Conservation (phyloP, 2,888 invertebrate genomes). For the Drosophila phalerata region DNA sequence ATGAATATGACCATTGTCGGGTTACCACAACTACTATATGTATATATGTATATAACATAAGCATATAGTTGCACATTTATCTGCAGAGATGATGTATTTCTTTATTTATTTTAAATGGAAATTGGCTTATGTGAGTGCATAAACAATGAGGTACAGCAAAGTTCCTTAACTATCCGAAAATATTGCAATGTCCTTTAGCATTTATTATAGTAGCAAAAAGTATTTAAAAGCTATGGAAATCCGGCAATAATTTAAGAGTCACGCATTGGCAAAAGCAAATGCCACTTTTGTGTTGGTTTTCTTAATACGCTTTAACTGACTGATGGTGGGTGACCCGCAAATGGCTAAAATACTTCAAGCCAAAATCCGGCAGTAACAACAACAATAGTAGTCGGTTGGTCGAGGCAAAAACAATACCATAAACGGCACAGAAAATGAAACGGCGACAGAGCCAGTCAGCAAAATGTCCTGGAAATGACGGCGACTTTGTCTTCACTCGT, state of each 20-base stretch:
- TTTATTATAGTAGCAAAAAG: constrained; percentile 5
- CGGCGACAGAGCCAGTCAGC: constrained; percentile 42
- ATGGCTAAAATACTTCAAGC: constrained; percentile 75
- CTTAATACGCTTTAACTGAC: constrained; percentile 31
- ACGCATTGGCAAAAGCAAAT: constrained; percentile 13
- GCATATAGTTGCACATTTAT: too few relatives aligned
- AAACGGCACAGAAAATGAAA: constrained; percentile 70
- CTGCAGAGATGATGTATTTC: too few relatives aligned
- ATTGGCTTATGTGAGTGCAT: constrained; percentile 1
- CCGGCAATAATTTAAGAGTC: constrained; percentile 6
- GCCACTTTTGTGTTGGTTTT: constrained; percentile 17
- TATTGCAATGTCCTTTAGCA: constrained; percentile 10
- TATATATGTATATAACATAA: too few relatives aligned
- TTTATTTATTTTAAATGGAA: neutral
- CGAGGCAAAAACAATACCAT: constrained; percentile 57
- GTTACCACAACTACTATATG: too few relatives aligned
- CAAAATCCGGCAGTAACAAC: constrained; percentile 47
- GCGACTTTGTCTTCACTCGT: constrained; percentile 60
- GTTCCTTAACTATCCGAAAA: neutral
- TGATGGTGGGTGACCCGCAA: constrained; percentile 72
- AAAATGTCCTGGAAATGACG: constrained; percentile 71
- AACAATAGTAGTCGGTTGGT: constrained; percentile 19
- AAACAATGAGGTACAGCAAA: neutral
- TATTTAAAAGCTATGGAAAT: constrained; percentile 21
- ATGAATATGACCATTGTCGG: too few relatives aligned